Conservation (phyloP, 1,140 invertebrate species). For the Sinonovacula constricta region DNA sequence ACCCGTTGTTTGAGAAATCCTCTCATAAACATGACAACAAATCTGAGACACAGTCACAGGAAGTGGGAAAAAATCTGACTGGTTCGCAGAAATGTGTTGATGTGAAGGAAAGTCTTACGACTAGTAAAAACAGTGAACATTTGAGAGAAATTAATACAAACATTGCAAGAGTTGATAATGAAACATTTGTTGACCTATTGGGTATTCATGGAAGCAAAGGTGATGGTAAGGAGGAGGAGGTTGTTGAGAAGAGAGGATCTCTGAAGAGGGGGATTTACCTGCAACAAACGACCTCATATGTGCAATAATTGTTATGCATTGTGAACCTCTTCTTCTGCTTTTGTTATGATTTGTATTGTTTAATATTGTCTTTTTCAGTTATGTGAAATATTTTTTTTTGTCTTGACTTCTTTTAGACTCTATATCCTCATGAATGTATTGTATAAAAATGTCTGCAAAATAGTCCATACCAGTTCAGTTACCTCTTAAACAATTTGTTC, state of each 20-base stretch:
- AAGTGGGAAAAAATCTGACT: not conserved
- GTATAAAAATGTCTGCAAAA: too few species aligned
- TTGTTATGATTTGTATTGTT: too few species aligned
- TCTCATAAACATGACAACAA: not conserved
- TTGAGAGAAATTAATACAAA: not conserved
- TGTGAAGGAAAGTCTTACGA: not conserved
- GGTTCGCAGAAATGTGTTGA: not conserved
- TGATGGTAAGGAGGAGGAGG: not conserved
- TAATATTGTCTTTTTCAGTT: too few species aligned
- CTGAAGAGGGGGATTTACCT: slow-evolving; percentile 21
- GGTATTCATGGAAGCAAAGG: not conserved
- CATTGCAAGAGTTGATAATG: not conserved
- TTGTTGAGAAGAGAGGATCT: slow-evolving; percentile 21
- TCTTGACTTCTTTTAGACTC: too few species aligned
- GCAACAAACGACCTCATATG: slow-evolving; percentile 29
- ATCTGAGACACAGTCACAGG: not conserved
- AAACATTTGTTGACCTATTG: not conserved
- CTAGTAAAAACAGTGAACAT: not conserved
- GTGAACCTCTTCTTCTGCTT: too few species aligned
- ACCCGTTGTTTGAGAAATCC: not conserved
- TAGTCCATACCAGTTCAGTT: too few species aligned
- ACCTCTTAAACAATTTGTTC: too few species aligned
- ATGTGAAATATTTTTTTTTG: too few species aligned
- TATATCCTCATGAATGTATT: too few species aligned
- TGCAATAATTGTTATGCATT: slow-evolving; percentile 37